These are phyloP conservation scores for Triplophysa dalaica DNA, from an alignment of 2,113 vertebrate genomes.

Conservation along the genomic window DNA sequence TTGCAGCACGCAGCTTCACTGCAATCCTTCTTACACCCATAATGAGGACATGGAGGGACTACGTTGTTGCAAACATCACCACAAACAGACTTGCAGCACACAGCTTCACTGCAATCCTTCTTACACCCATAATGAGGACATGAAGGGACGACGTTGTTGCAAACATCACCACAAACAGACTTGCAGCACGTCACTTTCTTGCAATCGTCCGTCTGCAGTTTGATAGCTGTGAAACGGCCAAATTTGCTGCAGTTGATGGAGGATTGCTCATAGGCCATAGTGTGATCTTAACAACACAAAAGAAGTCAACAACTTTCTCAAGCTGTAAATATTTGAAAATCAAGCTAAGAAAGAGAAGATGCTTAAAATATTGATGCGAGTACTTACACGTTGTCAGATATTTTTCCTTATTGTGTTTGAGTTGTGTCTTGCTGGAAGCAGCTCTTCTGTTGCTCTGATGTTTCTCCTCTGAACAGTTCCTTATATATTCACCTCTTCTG, in stretches of 20 bases:
- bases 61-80: not conserved
- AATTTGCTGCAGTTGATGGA: not conserved
- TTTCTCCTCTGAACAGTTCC: not conserved
- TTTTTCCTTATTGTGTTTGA: not conserved
- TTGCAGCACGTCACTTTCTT: not conserved
- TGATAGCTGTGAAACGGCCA: not conserved
- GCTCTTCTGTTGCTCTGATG: not conserved
- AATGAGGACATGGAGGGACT: not conserved
- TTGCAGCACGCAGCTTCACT: not conserved
- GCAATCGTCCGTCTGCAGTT: not conserved
- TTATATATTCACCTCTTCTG: not conserved
- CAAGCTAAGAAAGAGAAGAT: not conserved
- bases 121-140: too few species aligned
- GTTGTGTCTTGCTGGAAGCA: not conserved
- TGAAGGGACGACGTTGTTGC: too few species aligned
- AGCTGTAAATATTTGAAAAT: too few species aligned
- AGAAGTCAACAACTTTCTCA: not conserved
- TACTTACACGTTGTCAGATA: not conserved
- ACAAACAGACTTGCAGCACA: too few species aligned
- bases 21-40: not conserved
- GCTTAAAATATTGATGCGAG: not conserved
- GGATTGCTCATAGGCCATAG: not conserved
- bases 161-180: too few species aligned
- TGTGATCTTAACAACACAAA: not conserved
- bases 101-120: not conserved